phyloP scores from a whole-genome alignment of 2,888 invertebrate species.

The Stenodema calcarata region DNA sequence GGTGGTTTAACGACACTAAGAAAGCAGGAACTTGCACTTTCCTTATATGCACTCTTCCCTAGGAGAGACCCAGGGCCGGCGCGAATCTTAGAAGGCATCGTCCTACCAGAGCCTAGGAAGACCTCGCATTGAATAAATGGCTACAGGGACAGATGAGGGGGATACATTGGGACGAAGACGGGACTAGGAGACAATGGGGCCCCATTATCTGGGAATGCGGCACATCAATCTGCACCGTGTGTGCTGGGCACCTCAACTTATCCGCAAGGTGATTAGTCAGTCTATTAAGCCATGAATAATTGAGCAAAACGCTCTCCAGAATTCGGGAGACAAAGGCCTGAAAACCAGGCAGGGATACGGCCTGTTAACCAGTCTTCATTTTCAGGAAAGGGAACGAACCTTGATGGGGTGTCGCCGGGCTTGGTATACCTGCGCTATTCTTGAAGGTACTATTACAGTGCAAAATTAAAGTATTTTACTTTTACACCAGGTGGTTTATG shows the following conservation, averaged over 20 bases:
- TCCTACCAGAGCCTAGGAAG: neutral
- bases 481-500: too few relatives aligned
- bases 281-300: constrained; percentile 1
- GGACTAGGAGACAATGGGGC: neutral
- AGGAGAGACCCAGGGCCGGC: neutral
- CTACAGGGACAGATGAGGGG: neutral
- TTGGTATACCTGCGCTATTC: too few relatives aligned
- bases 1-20: too few relatives aligned
- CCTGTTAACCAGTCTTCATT: neutral
- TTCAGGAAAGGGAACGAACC: neutral
- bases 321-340: neutral
- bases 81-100: neutral
- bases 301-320: constrained; percentile 5
- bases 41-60: too few relatives aligned
- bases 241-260: constrained; percentile 9
- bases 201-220: neutral
- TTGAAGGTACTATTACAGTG: too few relatives aligned
- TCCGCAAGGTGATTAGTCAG: constrained; percentile 1
- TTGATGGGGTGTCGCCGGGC: neutral
- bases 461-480: too few relatives aligned
- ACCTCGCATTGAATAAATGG: neutral
- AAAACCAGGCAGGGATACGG: neutral
- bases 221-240: neutral
- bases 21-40: too few relatives aligned
- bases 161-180: neutral